Base-by-base conservation (phyloP, 2,888 invertebrate species). In the Drosophila anomelani region DNA sequence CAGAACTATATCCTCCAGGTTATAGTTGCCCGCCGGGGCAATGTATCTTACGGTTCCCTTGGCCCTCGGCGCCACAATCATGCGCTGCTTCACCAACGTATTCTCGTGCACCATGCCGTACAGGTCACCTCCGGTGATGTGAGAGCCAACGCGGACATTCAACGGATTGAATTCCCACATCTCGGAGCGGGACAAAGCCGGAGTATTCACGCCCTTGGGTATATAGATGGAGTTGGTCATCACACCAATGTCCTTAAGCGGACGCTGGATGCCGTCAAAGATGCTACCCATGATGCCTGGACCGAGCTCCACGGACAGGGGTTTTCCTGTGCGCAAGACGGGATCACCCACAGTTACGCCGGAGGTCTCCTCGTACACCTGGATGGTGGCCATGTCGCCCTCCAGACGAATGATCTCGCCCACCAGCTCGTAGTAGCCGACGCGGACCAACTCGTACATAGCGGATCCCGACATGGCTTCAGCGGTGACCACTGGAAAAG, bases 331-430 rank as follows among this genome's bases (percentile, higher is more conserved):
- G 87, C 99, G 95, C 79, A 99, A 94, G 12, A 99, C 99, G 29
- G 99, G 99, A 94, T 99, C 99, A 20, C 99, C 99, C 1, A 99
- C 99, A 1, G 99, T 99, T 26, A 99, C 98, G 84, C 99, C 99
- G 39, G 99, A 99, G 83, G 96, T 98, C 92, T 98, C 97, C 92
- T 98, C 97, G 92, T 98, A 98, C 77, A 98, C 99, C 95, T 99
- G 99, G 92, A 99, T 99, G 79, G 99, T 99, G 70, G 99, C 99
- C 96, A 98, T 97, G 93, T 99, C 99, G 61, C 99, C 99, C 93
- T 99, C 99, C 72, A 99, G 95, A 93, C 99, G 96, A 93, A 99
- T 99, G 93, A 99, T 99, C 94, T 99, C 99, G 73, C 99, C 99
- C 10, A 99, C 99, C 89, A 99, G 94, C 93, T 99, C 98, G 83